phyloP scores from a whole-genome alignment of 2,797 vertebrate species.

The Sebastes taczanowskii region DNA sequence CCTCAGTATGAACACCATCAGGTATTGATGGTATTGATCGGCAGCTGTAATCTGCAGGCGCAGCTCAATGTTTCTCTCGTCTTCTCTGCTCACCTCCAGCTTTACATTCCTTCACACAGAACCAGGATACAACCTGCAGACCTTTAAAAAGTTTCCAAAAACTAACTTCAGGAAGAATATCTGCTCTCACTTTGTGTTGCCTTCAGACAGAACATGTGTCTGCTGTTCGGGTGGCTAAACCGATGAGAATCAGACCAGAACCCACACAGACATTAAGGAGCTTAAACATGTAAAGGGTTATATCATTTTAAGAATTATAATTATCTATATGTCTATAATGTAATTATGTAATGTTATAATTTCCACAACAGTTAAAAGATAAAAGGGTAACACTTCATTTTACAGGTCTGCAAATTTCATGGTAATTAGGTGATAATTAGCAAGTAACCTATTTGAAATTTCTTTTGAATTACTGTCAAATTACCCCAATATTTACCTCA shows the following conservation, averaged over 20 bases:
- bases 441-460: too few species aligned
- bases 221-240: neutral
- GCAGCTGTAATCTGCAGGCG: slow-evolving; percentile 4
- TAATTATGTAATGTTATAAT: neutral
- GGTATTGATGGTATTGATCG: slow-evolving; percentile 28
- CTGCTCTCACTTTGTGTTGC: neutral
- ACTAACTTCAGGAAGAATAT: neutral
- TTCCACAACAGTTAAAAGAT: too few species aligned
- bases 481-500: too few species aligned
- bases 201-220: neutral
- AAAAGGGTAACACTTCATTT: too few species aligned
- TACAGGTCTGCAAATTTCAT: fast-evolving
- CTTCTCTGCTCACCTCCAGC: neutral
- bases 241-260: neutral
- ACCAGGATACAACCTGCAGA: neutral
- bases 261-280: neutral
- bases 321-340: neutral
- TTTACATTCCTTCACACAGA: slow-evolving; percentile 2
- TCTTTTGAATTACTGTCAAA: too few species aligned
- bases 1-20: slow-evolving; percentile 18
- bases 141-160: neutral
- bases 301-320: neutral
- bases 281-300: neutral
- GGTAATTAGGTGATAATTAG: too few species aligned
- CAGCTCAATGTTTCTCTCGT: neutral